Conservation (phyloP, 2,888 invertebrate species). For the Oligia strigilis region DNA sequence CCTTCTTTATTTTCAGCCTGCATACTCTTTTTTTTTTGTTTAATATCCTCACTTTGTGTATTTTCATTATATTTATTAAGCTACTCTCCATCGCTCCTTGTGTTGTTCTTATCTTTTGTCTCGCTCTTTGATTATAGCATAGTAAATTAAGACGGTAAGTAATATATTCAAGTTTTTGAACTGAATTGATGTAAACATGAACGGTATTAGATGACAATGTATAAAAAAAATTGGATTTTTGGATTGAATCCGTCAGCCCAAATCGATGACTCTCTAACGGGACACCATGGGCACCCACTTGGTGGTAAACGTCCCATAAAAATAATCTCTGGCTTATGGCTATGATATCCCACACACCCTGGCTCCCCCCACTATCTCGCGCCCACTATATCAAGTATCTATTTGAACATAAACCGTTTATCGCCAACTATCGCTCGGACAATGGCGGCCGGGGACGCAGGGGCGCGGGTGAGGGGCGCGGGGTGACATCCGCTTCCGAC, state of each 20-base stretch:
- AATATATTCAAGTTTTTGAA: background rate
- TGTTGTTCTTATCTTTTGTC: background rate
- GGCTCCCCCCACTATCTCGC: constrained; percentile 39
- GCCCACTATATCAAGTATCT: constrained; percentile 66
- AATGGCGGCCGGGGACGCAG: constrained; percentile 58
- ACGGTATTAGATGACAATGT: background rate
- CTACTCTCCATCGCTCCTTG: background rate
- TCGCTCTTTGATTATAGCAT: background rate
- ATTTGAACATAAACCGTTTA: constrained; percentile 71
- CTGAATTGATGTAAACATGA: background rate
- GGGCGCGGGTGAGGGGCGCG: constrained; percentile 1
- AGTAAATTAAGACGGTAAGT: no score
- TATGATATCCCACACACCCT: background rate
- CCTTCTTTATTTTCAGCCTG: background rate
- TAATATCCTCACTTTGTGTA: background rate
- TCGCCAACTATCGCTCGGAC: constrained; percentile 68
- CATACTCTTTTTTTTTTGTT: background rate
- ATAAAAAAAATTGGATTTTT: background rate
- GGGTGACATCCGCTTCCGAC: constrained; percentile 75
- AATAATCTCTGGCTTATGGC: background rate
- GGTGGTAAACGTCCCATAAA: background rate
- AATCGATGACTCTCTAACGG: background rate
- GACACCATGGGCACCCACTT: background rate
- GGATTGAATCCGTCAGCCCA: background rate
- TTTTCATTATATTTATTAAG: background rate